Evolutionary conservation across 2,113 vertebrate genomes (phyloP).

Genomic region (Gila orcuttii): DNA sequence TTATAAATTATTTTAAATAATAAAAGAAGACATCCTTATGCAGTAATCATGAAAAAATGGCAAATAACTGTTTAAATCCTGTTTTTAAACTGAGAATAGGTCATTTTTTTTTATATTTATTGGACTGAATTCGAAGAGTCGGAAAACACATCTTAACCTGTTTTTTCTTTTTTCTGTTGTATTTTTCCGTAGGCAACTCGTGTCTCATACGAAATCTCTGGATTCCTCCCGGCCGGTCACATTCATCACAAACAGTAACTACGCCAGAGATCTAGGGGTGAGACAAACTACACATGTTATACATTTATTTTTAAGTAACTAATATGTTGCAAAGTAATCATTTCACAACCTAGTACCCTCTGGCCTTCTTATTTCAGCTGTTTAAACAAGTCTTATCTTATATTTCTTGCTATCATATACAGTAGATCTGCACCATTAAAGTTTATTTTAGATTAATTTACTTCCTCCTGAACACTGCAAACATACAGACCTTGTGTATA

Average conservation of each 20-base stretch:
- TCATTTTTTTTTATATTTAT: too few relatives aligned
- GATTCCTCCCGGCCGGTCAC: slow-evolving; percentile 90
- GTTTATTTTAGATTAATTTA: not conserved
- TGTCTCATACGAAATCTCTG: slow-evolving; percentile 84
- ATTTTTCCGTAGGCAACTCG: slow-evolving; percentile 80
- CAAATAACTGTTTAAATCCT: not conserved
- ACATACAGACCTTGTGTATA: too few relatives aligned
- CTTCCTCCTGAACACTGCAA: not conserved
- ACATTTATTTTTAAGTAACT: not conserved
- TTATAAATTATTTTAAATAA: not conserved
- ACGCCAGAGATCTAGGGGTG: slow-evolving; percentile 84
- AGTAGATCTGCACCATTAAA: not conserved
- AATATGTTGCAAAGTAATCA: not conserved
- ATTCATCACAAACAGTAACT: slow-evolving; percentile 81
- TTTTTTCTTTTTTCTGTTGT: not conserved
- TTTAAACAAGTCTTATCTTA: not conserved
- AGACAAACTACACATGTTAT: slow-evolving; percentile 59
- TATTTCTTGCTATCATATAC: not conserved
- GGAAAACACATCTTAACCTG: not conserved
- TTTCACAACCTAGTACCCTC: not conserved
- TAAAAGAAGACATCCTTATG: not conserved
- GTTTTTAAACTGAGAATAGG: not conserved
- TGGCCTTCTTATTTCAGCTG: not conserved
- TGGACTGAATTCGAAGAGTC: not conserved
- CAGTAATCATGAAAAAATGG: not conserved